phyloP scores from a whole-genome alignment of 2,888 invertebrate genomes.

The Zhuqinia jingwanae region DNA sequence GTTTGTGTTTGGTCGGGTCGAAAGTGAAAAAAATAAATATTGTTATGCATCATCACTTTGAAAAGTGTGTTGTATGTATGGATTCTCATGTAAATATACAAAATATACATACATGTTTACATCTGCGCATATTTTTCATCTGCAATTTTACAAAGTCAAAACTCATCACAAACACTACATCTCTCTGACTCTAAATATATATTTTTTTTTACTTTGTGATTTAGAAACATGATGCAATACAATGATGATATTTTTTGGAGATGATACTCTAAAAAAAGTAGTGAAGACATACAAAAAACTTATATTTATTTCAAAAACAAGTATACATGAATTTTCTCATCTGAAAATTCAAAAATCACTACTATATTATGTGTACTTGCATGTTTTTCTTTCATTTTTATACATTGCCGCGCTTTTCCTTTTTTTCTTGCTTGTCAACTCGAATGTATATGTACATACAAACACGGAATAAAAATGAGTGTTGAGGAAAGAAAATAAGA shows the following conservation, averaged over 20 bases:
- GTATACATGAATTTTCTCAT: neutral
- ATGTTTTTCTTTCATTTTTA: no score
- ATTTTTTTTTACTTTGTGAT: no score
- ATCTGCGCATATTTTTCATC: constrained; percentile 10
- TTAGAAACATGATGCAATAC: neutral
- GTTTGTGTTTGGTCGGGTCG: neutral
- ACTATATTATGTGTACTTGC: no score
- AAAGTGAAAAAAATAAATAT: neutral
- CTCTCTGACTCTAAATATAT: no score
- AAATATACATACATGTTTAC: no score
- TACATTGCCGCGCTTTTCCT: no score
- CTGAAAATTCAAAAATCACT: no score
- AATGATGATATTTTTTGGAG: neutral
- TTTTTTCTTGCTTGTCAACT: neutral
- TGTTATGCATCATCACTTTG: constrained; percentile 15
- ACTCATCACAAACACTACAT: no score
- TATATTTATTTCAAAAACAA: constrained; percentile 12
- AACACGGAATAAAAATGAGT: constrained; percentile 10
- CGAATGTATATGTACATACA: no score
- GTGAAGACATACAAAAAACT: constrained; percentile 11
- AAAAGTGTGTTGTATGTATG: no score
- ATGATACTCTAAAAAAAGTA: neutral
- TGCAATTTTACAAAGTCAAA: neutral
- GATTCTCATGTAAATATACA: constrained; percentile 28
- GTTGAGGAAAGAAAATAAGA: neutral